Evolutionary conservation across 2,888 invertebrate genomes (phyloP), one percentile per base, ranked within the genome.

Genomic region (Aspidiotus destructor): DNA sequence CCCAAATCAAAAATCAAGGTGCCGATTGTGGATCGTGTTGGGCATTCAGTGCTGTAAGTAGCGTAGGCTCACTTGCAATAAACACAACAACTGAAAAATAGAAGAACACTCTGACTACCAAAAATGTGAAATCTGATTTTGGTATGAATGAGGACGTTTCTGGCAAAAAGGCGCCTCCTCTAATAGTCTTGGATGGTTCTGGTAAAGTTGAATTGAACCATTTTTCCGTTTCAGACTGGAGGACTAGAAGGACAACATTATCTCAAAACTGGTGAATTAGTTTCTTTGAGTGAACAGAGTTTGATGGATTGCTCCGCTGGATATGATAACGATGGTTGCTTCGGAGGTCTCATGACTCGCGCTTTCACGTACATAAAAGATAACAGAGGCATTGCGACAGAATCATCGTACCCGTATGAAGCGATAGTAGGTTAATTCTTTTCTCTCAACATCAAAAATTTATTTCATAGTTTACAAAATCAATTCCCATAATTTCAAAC

Each of bases 211-310:
- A 28, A 28, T 28, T 28, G 28, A 28, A 28, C 28, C 5, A 28
- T 48, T 48, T 48, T 48, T 48, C n/a, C 1, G 2, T 75, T 78
- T 7, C 76, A 92, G 86, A 95, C 94, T 65, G 96, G 93, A 16
- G 80, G 92, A 0, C 79, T 94, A 13, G 94, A 94, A 80, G 93
- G 87, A 0, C 92, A 93, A 78, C 88, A 93, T 78, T 93, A 84
- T 83, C 85, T 92, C 72, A 85, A 86, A 78, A 81, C 81, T n/a
- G 88, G 88, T 10, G 81, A 81, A 73, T 80, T 94, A 67, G 83
- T 91, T 41, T 91, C 92, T 0, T 83, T 95, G 13, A 92, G 92
- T 72, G 94, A 95, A 80, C 94, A 95, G 80, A 93, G 95, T 79
- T 81, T 95, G 72, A 82, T 95, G 68, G 94, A 95, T 80, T 95